Evolutionary conservation across 2,797 vertebrate species (phyloP).

Genomic region (Scleropages formosus): DNA sequence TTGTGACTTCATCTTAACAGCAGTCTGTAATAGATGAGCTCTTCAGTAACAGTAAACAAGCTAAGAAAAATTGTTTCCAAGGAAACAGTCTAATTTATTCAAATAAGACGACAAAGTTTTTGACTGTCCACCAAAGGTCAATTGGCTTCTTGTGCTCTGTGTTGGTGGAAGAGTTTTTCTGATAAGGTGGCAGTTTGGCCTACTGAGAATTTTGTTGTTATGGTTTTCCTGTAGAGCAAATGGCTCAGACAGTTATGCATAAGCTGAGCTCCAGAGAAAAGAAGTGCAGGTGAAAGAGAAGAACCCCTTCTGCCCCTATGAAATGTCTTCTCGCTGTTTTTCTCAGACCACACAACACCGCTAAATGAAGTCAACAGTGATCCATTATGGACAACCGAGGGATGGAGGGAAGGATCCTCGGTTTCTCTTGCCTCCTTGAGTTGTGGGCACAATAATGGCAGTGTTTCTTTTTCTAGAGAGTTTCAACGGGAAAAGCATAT

Average conservation of each 20-base stretch:
- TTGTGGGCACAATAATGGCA: not conserved
- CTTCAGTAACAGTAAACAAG: not conserved
- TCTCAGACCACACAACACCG: not conserved
- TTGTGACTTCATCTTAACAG: not conserved
- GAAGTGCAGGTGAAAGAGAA: not conserved
- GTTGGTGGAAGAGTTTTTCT: not conserved
- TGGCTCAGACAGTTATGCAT: not conserved
- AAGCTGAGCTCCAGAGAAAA: slow-evolving; percentile 10
- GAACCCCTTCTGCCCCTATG: not conserved
- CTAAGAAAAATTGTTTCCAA: not conserved
- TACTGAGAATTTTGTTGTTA: not conserved
- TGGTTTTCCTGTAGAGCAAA: not conserved
- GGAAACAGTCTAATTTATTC: slow-evolving; percentile 20
- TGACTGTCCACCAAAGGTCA: not conserved
- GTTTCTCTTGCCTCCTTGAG: not conserved
- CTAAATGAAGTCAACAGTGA: not conserved
- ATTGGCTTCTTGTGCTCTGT: not conserved
- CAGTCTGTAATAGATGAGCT: slow-evolving; percentile 7
- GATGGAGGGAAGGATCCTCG: not conserved
- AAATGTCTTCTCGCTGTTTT: not conserved
- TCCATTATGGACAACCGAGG: not conserved
- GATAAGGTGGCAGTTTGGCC: not conserved
- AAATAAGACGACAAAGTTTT: slow-evolving; percentile 6
- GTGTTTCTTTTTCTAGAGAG: not conserved
- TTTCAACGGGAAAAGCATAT: not conserved